Evolutionary conservation across 2,797 vertebrate species (phyloP), one percentile per base, ranked within the genome.

Genomic region (Sebastes taczanowskii): DNA sequence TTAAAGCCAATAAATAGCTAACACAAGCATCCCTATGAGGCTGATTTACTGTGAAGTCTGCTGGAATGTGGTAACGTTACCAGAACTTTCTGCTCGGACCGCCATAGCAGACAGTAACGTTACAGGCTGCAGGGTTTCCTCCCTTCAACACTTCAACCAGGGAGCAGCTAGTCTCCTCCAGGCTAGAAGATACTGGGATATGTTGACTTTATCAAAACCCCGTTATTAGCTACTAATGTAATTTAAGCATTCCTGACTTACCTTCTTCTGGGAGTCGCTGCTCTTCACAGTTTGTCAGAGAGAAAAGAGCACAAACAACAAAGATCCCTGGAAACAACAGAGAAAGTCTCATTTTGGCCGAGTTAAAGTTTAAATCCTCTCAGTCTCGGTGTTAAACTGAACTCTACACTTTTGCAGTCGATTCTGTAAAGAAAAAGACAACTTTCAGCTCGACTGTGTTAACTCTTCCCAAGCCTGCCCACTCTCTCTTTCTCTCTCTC

Each of bases 191-290:
- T 0, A 7, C 10, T 3, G 6, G 13, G 9, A 35, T 2, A 2
- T 0, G 8, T 13, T 34, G 7, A 23, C 29, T 58, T 27, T 2
- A 7, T 55, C 2, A 27, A 27, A 58, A 58, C 34, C 11, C 42
- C 42, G 20, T 52, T 23, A 29, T 27, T 11, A 64, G 14, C 13
- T 1, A 6, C 3, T 13, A 2, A 11, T 25, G 20, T 38, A 14
- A 18, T 46, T 3, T 34, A n/a, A 18, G n/a, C 62, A 22, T 52
- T 68, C 34, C 29, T 6, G 3, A 14, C 90, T 89, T 87, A 96
- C 95, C 95, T 79, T 94, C 88, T 2, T 94, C 85, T 2, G 89
- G 83, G 66, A 88, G 46, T 11, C 65, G 88, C 82, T 78, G 79
- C 58, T 92, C 77, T 3, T 91, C 89, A 11, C 94, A 84, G 72